phyloP scores from a whole-genome alignment of 2,888 invertebrate genomes.

The Andrena trimmerana region DNA sequence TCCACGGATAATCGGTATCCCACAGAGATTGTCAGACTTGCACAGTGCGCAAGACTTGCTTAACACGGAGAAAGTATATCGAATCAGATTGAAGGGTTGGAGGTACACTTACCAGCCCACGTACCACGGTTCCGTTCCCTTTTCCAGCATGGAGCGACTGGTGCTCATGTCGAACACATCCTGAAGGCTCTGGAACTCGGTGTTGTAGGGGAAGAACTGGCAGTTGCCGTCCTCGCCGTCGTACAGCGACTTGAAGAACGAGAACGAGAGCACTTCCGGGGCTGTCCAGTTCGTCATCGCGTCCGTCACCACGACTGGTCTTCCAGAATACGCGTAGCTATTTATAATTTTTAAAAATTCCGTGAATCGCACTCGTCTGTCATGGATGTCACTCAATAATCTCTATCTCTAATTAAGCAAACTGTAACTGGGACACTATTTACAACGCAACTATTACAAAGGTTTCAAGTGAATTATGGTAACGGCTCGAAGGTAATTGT shows the following conservation, averaged over 20 bases:
- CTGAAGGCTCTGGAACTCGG: conserved; percentile 91
- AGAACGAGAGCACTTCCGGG: conserved; percentile 90
- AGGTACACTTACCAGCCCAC: conserved; percentile 88
- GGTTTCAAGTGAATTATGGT: neutral
- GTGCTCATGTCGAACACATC: conserved; percentile 94
- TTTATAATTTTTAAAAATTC: too few species aligned
- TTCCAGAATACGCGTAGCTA: conserved; percentile 90
- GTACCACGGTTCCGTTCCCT: conserved; percentile 90
- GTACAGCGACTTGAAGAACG: conserved; percentile 93
- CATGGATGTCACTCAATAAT: too few species aligned
- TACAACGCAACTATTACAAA: neutral
- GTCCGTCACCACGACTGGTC: conserved; percentile 94
- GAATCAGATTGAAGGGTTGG: neutral
- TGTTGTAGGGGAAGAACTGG: conserved; percentile 97
- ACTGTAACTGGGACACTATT: too few species aligned
- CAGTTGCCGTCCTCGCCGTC: conserved; percentile 87
- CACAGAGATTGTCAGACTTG: neutral
- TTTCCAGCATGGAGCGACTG: conserved; percentile 88
- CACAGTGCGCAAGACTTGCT: neutral
- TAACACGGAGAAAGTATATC: neutral
- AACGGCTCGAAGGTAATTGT: neutral
- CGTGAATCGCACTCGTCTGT: too few species aligned
- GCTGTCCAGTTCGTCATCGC: conserved; percentile 94
- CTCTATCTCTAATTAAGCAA: too few species aligned
- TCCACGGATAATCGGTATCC: neutral